Base-by-base conservation (phyloP, 1,140 invertebrate genomes). In the Harpegnathos saltator region DNA sequence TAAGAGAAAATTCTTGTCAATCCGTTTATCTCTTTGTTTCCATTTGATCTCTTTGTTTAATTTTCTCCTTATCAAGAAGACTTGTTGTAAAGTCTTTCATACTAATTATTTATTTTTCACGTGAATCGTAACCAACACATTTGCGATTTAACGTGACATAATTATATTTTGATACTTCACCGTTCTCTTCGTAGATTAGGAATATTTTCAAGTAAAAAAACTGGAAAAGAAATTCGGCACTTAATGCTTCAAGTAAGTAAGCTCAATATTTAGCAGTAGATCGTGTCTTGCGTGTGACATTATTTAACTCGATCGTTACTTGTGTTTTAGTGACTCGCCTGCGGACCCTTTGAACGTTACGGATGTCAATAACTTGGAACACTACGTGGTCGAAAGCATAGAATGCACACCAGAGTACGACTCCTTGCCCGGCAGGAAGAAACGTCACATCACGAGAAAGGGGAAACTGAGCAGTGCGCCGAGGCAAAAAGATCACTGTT, bases 181-280 rank as follows among this genome's bases (percentile, higher is more conserved):
- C 26, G 38, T 54, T 77, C 73, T 66, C 19, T 77, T 65, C 65
- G 29, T 77, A 77, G 61, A 77, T 65, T 65, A 77, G 54, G 65
- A 54, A 77, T 77, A 77, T 77, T 77, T 77, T 38, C 29, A 7
- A 65, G 44, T 77, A 65, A 72, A 74, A n/a, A 65, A 54, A 54
- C 59, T 22, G 73, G 61, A 77, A 77, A 77, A 54, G 38, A 44
- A 17, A 66, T 77, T 77, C 74, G 52, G 38, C 74, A 77, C 48
- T 77, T 81, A 81, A 72, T 71, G 48, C 24, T 48, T 19, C 85
- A 87, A 87, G 85, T 87, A 85, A 87, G 85, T 87, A 85, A 83
- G 63, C 52, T 71, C 58, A 50, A 59, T 26, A 86, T 85, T 44
- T 24, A 85, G 84, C 44, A 62, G 14, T 71, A 62, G 15, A 63